Evolutionary conservation across 2,888 invertebrate genomes (phyloP).

Genomic region (Geophilus truncorum): DNA sequence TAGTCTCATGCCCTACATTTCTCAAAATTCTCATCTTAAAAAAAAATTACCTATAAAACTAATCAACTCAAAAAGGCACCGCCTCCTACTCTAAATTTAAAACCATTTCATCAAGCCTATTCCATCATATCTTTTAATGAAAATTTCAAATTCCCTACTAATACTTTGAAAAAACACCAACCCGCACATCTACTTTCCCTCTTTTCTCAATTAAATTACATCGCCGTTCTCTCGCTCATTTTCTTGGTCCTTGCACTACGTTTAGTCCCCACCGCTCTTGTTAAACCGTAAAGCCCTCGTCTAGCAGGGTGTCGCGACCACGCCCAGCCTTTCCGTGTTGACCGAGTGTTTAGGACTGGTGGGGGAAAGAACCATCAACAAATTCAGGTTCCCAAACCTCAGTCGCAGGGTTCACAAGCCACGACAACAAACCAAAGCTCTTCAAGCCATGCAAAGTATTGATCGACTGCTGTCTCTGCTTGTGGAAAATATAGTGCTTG

Average conservation of each 20-base stretch:
- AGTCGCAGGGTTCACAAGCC: slow-evolving; percentile 1
- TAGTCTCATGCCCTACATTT: too few relatives aligned
- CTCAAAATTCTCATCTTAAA: too few relatives aligned
- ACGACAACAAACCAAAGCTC: slow-evolving; percentile 16
- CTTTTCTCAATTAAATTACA: not conserved
- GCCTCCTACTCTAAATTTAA: not conserved
- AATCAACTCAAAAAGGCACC: not conserved
- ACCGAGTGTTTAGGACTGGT: not conserved
- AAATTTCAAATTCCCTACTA: not conserved
- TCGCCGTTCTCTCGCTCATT: not conserved
- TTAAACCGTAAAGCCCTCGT: not conserved
- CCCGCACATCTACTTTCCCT: not conserved
- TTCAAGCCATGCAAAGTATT: slow-evolving; percentile 2
- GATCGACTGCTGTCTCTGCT: not conserved
- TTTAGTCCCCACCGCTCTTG: not conserved
- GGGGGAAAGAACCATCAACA: not conserved
- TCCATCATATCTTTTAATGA: not conserved
- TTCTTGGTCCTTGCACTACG: not conserved
- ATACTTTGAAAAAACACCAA: not conserved
- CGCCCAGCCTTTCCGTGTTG: not conserved
- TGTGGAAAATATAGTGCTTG: not conserved
- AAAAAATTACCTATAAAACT: not conserved
- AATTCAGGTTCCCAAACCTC: not conserved
- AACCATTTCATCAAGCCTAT: not conserved
- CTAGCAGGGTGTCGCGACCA: not conserved